Evolutionary conservation across 2,113 vertebrate species (phyloP), one percentile per base, ranked within the genome.

Genomic region (Sylvia atricapilla): DNA sequence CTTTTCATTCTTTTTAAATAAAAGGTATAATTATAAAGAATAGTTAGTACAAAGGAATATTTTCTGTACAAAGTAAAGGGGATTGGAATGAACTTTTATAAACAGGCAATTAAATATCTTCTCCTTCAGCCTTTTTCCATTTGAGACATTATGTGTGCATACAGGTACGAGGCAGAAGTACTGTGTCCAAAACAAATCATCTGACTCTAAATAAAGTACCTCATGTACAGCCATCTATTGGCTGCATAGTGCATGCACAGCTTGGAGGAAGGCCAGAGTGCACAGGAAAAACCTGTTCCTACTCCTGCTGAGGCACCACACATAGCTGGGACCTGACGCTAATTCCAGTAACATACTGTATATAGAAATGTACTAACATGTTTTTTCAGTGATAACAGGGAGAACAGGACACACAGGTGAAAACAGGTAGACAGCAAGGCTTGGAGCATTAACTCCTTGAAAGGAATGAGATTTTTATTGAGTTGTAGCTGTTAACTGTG

Each of bases 271-370:
- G 39, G 60, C 91, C 91, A 94, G 56, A 56, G 49, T 1, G 16
- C 53, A 82, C 78, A 79, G 37, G 90, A 90, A 96, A 94, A 96
- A 95, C 58, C 77, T 37, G 89, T 82, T 94, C 62, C 84, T 79
- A 5, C 14, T 68, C 24, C 53, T 92, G 69, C 78, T 69, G 62
- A 84, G 46, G 73, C 59, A 39, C 33, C 18, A 33, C 22, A n/a
- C 24, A 39, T 0, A 10, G 46, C 60, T 66, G 33, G 31, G 19
- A 70, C 50, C 53, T 24, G 35, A 20, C 0, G 0, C 22, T 43
- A 33, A 46, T 22, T 68, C n/a, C 64, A 44, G 72, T 50, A 74
- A 64, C 1, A 1, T 78, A 78, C 49, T 82, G 17, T 9, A 13
- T 10, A 44, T 1, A 72, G 44, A n/a, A 81, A 44, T 43, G 52